Evolutionary conservation across 1,140 invertebrate species (phyloP), one percentile per base, ranked within the genome.

Genomic region (Drosophila teissieri): DNA sequence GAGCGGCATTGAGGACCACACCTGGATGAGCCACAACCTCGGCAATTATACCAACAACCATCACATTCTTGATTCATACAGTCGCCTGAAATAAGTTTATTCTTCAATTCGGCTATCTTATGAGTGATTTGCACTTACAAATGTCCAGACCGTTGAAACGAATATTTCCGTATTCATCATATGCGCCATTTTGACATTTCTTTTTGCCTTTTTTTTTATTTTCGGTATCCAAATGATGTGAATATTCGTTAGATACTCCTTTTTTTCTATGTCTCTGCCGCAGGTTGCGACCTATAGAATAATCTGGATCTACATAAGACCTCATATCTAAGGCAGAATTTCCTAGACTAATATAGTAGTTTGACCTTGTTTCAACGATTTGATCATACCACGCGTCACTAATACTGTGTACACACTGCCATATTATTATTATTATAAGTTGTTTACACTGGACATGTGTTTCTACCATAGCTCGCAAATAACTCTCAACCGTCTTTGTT

Each of bases 151-250:
- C 88, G 48, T 73, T 91, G 7, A 54, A 46, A 6, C 81, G 73
- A 15, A 92, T 75, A 22, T 76, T 80, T 44, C 91, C 91, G 12
- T 78, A 77, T 12, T 91, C 91, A 67, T 92, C 91, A 36, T 92
- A 92, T 6, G 67, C 63, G 14, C n/a, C 57, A 36, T 65, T 80
- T 57, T 81, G 44, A 0, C 46, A 63, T 56, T 80, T 88, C 17
- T 77, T 89, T 17, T 77, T 88, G n/a, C 53, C 67, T 53, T 53
- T 69, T 0, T 72, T 62, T 57, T 88, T 86, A 40, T 70, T 73
- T 15, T 85, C 82, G 0, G 58, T 48, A 24, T 88, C 57, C 40
- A 10, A 31, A 31, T 31, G 37, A 4, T 48, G 7, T 48, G 7
- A 11, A 34, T 54, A 36, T 2, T 76, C 76, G 2, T 24, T 40